These are phyloP conservation scores for Argentina silus DNA, from an alignment of 2,797 vertebrate genomes.

Conservation along the genomic window DNA sequence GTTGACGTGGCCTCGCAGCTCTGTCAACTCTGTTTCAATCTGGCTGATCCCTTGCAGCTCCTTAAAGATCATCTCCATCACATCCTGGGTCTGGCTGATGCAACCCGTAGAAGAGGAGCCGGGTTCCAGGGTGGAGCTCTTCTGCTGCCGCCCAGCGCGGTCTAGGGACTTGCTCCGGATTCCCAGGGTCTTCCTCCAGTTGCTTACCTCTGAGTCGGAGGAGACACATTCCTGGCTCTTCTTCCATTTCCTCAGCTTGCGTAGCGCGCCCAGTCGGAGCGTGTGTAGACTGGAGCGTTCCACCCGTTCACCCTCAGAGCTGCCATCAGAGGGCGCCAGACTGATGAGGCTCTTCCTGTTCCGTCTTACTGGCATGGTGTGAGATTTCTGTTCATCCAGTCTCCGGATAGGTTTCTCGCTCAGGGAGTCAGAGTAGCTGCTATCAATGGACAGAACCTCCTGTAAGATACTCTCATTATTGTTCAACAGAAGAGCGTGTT, in stretches of 20 bases:
- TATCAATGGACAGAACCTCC: conserved; percentile 89
- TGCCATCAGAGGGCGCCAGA: conserved; percentile 95
- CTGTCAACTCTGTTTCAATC: conserved; percentile 96
- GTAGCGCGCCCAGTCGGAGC: conserved; percentile 90
- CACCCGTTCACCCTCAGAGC: conserved; percentile 94
- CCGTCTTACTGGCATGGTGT: conserved; percentile 95
- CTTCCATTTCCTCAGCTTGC: conserved; percentile 97
- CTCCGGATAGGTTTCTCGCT: conserved; percentile 84
- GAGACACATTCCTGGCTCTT: conserved; percentile 98
- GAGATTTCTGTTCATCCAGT: conserved; percentile 82
- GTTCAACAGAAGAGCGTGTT: conserved; percentile 77
- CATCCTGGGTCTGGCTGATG: conserved; percentile 97
- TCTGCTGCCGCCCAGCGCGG: conserved; percentile 89
- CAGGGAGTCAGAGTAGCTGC: conserved; percentile 87
- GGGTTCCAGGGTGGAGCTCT: conserved; percentile 88
- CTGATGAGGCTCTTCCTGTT: conserved; percentile 97
- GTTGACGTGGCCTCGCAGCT: conserved; percentile 95
- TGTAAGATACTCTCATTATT: conserved; percentile 86
- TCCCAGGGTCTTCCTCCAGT: conserved; percentile 92
- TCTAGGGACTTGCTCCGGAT: conserved; percentile 98
- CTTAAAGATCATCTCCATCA: conserved; percentile 99
- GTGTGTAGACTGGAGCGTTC: conserved; percentile 87
- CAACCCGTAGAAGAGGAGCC: conserved; percentile 95
- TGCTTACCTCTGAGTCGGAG: conserved; percentile 96
- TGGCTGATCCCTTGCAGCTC: conserved; percentile 99